Percentiles rank a stretch among this genome's conserved stretches.
phyloP scores from a whole-genome alignment of 2,797 vertebrate species.

The Crypturellus tataupa region DNA sequence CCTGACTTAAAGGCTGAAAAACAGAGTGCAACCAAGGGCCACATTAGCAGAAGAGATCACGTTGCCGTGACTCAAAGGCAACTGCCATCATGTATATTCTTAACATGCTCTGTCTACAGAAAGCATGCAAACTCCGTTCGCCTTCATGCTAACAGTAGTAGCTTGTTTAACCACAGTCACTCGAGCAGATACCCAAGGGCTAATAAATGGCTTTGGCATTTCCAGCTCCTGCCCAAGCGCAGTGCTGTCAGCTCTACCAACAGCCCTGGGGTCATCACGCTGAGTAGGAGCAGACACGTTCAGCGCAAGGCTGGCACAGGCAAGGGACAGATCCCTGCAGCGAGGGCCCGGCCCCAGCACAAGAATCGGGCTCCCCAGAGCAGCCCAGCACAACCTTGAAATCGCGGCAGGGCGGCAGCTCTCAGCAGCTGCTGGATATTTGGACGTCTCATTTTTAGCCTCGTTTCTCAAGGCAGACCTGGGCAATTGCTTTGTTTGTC shows the following conservation, averaged over 20 bases:
- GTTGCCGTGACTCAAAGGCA: neutral
- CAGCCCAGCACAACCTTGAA: constrained; percentile 20
- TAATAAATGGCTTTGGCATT: neutral
- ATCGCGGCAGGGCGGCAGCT: neutral
- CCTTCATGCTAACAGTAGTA: neutral
- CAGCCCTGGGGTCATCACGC: neutral
- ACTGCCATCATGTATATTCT: neutral
- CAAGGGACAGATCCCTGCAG: neutral
- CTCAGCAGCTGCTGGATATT: constrained; percentile 14
- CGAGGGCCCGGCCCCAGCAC: neutral
- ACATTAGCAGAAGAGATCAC: accelerated
- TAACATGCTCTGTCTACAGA: neutral
- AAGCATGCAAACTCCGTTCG: neutral
- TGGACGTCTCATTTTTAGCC: constrained; percentile 19
- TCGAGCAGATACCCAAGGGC: neutral
- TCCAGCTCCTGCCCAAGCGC: neutral
- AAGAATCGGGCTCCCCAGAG: constrained; percentile 10
- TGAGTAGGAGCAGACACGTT: neutral
- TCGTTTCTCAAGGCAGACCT: constrained; percentile 38
- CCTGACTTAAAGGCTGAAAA: neutral
- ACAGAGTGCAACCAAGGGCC: neutral
- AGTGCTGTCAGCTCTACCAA: neutral
- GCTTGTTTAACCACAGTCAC: neutral
- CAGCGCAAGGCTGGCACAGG: neutral
- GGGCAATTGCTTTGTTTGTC: neutral